These are phyloP conservation scores for Eupeodes latifasciatus DNA, from an alignment of 2,888 invertebrate species.

Conservation along the genomic window DNA sequence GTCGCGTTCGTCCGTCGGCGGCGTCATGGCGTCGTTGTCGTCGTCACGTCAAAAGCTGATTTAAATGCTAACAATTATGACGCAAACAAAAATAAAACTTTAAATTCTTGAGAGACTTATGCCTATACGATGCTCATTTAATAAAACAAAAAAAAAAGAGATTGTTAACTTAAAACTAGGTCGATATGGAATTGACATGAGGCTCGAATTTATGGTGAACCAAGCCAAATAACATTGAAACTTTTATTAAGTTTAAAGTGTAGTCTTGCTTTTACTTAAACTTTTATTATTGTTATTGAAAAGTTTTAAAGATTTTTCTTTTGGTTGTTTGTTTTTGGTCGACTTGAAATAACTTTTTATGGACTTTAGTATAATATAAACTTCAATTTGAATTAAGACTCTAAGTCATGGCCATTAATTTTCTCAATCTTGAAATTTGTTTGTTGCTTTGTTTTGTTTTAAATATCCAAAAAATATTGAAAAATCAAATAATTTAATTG, in stretches of 20 bases:
- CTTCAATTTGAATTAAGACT: neutral
- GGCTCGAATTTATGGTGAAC: neutral
- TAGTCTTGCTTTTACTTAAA: neutral
- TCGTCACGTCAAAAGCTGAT: neutral
- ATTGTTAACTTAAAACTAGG: slow-evolving; percentile 11
- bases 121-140: neutral
- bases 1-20: neutral
- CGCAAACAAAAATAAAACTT: neutral
- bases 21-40: neutral
- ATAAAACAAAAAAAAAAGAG: neutral
- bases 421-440: neutral
- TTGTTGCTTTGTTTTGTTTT: neutral
- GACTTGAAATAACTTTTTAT: neutral
- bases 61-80: neutral
- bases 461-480: neutral
- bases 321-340: no score
- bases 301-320: neutral
- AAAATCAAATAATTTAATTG: neutral
- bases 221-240: slow-evolving; percentile 8
- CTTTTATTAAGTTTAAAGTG: slow-evolving; percentile 20
- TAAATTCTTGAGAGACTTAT: neutral
- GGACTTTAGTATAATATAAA: neutral
- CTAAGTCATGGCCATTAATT: neutral
- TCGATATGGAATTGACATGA: slow-evolving; percentile 20
- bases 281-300: neutral